Evolutionary conservation across 2,888 invertebrate species (phyloP).

Genomic region (Congeria kusceri): DNA sequence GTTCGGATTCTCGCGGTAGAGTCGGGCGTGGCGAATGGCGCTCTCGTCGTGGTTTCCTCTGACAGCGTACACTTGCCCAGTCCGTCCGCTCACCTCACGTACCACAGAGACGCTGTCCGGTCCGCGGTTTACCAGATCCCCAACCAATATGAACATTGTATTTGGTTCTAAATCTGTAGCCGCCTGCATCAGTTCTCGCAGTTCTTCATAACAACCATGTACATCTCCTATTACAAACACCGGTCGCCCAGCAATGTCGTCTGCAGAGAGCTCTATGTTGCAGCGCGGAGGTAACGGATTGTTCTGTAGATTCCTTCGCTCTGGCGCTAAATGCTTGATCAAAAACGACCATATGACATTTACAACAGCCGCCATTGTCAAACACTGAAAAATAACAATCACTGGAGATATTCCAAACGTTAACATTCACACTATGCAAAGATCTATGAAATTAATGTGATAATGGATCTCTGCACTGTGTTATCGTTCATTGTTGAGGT

Average conservation of each 20-base stretch:
- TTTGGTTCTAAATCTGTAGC: constrained; percentile 60
- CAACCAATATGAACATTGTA: constrained; percentile 79
- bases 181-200: constrained; percentile 74
- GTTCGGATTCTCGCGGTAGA: constrained; percentile 49
- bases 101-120: constrained; percentile 81
- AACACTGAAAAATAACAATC: not conserved
- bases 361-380: not conserved
- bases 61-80: constrained; percentile 68
- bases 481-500: no score
- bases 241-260: constrained; percentile 69
- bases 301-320: constrained; percentile 52
- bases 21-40: constrained; percentile 70
- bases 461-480: no score
- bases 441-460: no score
- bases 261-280: constrained; percentile 52
- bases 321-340: not conserved
- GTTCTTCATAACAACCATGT: constrained; percentile 84
- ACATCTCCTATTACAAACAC: constrained; percentile 84
- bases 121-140: constrained; percentile 85
- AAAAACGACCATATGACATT: not conserved
- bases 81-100: constrained; percentile 61
- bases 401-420: no score
- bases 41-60: constrained; percentile 84
- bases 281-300: constrained; percentile 54
- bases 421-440: no score